Evolutionary conservation across 2,888 invertebrate genomes (phyloP).

Genomic region (Strigamia maritima): DNA sequence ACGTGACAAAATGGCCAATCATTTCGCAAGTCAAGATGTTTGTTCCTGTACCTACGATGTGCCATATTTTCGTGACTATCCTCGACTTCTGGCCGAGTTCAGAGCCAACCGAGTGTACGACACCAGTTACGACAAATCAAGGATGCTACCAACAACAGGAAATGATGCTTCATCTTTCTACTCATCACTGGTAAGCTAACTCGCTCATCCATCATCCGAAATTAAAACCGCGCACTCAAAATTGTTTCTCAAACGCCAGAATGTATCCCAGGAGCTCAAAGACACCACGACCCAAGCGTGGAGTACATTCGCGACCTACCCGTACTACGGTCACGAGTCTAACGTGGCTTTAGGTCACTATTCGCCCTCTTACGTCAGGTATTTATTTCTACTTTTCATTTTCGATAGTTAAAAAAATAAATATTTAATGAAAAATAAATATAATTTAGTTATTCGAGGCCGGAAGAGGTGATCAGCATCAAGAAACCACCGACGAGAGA

Average conservation of each 20-base stretch:
- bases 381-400: background rate
- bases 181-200: conserved; percentile 81
- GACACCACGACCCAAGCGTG: conserved; percentile 13
- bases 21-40: conserved; percentile 26
- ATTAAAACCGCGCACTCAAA: background rate
- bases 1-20: conserved; percentile 31
- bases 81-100: conserved; percentile 24
- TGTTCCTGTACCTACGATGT: conserved; percentile 22
- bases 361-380: conserved; percentile 28
- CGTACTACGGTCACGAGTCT: background rate
- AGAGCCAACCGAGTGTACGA: conserved; percentile 22
- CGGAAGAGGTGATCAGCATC: conserved; percentile 23
- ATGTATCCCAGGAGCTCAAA: conserved; percentile 17
- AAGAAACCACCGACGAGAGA: conserved; percentile 71
- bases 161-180: conserved; percentile 82
- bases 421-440: too few relatives aligned
- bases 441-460: conserved; percentile 12
- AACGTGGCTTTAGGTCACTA: conserved; percentile 11
- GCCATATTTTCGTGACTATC: conserved; percentile 27
- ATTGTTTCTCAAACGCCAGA: background rate
- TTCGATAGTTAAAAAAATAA: too few relatives aligned
- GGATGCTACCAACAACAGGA: conserved; percentile 42
- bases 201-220: background rate
- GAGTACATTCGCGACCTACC: conserved; percentile 19
- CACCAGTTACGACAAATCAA: background rate